Conservation (phyloP, 2,888 invertebrate species). For the Ditula angustiorana region DNA sequence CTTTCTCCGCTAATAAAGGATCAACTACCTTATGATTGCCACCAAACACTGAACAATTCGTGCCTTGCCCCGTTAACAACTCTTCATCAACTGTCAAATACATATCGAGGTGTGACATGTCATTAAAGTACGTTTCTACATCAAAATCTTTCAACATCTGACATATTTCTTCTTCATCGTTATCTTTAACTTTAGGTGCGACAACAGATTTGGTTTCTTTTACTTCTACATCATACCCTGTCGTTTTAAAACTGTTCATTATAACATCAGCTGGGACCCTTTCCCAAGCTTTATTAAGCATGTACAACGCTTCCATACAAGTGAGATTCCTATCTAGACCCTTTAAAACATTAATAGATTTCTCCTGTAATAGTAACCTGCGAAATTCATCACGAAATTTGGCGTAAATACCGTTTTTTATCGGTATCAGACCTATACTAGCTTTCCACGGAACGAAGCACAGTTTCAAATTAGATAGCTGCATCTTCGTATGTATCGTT, state of each 20-base stretch:
- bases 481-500: slow-evolving; percentile 59
- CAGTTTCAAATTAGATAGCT: slow-evolving; percentile 56
- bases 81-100: slow-evolving; percentile 63
- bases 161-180: slow-evolving; percentile 55
- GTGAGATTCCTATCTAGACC: slow-evolving; percentile 57
- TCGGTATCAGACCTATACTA: slow-evolving; percentile 55
- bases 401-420: slow-evolving; percentile 56
- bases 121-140: slow-evolving; percentile 55
- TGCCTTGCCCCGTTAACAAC: slow-evolving; percentile 58
- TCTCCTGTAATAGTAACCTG: slow-evolving; percentile 53
- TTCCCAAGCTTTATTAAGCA: slow-evolving; percentile 60
- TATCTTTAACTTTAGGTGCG: slow-evolving; percentile 48
- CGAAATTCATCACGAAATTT: slow-evolving; percentile 57
- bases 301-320: slow-evolving; percentile 56
- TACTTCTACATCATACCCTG: slow-evolving; percentile 55
- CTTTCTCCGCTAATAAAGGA: slow-evolving; percentile 41
- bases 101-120: slow-evolving; percentile 51
- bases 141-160: slow-evolving; percentile 56
- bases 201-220: slow-evolving; percentile 40
- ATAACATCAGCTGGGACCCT: slow-evolving; percentile 51
- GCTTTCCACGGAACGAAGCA: slow-evolving; percentile 64
- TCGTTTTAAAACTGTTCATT: slow-evolving; percentile 52
- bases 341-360: slow-evolving; percentile 53
- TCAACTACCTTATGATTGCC: slow-evolving; percentile 56
- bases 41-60: slow-evolving; percentile 59